Evolutionary conservation across 2,113 vertebrate species (phyloP).

Genomic region (Phalacrocorax pelagicus): DNA sequence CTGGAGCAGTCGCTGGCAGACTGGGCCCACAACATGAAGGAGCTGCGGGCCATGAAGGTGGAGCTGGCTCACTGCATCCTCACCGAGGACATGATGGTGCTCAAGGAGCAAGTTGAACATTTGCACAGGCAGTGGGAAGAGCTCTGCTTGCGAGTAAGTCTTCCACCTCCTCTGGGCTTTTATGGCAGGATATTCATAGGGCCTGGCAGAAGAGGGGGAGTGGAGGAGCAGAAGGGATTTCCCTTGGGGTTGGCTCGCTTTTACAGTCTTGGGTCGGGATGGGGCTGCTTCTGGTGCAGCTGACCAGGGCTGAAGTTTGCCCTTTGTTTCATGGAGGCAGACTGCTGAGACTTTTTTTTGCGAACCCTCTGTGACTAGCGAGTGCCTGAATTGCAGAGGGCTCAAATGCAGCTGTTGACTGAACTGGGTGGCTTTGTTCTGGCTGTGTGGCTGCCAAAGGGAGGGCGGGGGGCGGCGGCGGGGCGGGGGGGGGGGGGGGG

Average conservation of each 20-base stretch:
- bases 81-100: slow-evolving; percentile 79
- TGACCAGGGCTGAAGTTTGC: not conserved
- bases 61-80: slow-evolving; percentile 83
- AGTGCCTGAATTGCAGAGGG: not conserved
- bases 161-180: accelerated
- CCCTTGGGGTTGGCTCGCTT: not conserved
- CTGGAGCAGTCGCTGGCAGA: slow-evolving; percentile 82
- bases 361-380: not conserved
- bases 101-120: slow-evolving; percentile 85
- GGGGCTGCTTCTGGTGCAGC: not conserved
- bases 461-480: not conserved
- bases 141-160: slow-evolving; percentile 77
- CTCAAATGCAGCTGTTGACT: not conserved
- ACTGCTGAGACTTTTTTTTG: not conserved
- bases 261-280: not conserved
- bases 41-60: slow-evolving; percentile 81
- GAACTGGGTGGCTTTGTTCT: slow-evolving; percentile 32
- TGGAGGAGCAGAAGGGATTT: accelerated
- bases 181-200: accelerated
- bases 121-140: slow-evolving; percentile 85
- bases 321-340: not conserved
- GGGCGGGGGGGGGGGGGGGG: not conserved
- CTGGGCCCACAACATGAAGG: slow-evolving; percentile 83
- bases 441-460: not conserved
- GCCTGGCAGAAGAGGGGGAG: not conserved